Base-by-base conservation (phyloP, 2,797 vertebrate genomes). In the Gymnopithys bicolor region DNA sequence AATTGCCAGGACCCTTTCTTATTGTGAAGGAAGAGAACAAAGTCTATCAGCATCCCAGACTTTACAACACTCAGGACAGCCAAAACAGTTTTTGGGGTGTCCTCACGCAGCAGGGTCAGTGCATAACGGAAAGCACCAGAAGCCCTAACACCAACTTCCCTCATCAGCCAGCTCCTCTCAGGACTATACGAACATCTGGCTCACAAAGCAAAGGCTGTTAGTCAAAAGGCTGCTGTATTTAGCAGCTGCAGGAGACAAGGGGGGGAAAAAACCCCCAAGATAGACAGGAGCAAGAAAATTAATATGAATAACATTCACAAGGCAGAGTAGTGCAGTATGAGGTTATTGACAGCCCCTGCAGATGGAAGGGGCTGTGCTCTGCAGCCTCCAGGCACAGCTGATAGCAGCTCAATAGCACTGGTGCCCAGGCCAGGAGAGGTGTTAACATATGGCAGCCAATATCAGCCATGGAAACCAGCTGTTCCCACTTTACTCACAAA, bases 361-460 rank as follows among this genome's bases (percentile, higher is more conserved):
- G 60, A 81, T 48, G 60, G 71, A 90, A 87, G 48, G 49, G 76
- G 48, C 59, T 3, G 1, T 30, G 41, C 39, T 79, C 39, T 46
- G n/a, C 49, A 83, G 56, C 17, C 74, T 60, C 73, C 39, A 46
- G 22, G 46, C 49, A 66, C 76, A 85, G 73, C 22, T 90, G 69
- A 91, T 18, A 60, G 48, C 71, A 91, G 53, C 51, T 84, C 80
- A 89, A 39, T 6, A 79, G 79, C 60, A 46, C 48, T 53, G 0
- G 0, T n/a, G 32, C 56, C 60, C 58, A 27, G 41, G 41, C 41
- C 66, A 81, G 66, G 41, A 92, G 71, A 88, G 39, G 63, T 64
- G 91, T 32, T 67, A 95, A 75, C 84, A 93, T 37, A 94, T 13
- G 69, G 85, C 69, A 90, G 45, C 21, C 56, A 81, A 52, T 48